Evolutionary conservation across 2,797 vertebrate genomes (phyloP).

Genomic region (Etheostoma perlongum): DNA sequence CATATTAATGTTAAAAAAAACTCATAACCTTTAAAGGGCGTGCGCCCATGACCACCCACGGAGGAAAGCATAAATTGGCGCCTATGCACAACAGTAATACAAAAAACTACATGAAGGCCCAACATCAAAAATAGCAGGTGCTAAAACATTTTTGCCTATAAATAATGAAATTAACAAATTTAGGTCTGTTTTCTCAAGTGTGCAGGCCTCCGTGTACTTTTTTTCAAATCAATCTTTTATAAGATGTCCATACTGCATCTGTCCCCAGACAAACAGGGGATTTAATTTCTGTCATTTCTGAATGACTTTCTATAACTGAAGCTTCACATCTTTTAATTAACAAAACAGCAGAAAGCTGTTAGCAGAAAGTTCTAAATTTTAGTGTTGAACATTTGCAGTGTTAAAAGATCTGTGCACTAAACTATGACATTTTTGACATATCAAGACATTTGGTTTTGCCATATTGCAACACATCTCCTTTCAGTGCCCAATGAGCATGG

Average conservation of each 20-base stretch:
- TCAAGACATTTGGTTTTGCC: background rate
- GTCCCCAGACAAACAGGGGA: background rate
- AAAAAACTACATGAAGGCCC: background rate
- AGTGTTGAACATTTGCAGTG: conserved; percentile 5
- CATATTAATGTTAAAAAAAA: no score
- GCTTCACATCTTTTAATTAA: background rate
- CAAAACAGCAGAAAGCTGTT: background rate
- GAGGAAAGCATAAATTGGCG: no score
- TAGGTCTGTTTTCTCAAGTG: background rate
- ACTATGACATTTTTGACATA: conserved; percentile 10
- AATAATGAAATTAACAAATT: conserved; percentile 19
- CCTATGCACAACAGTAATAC: background rate
- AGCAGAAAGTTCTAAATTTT: background rate
- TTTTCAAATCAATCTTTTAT: conserved; percentile 6
- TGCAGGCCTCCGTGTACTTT: background rate
- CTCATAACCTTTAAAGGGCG: no score
- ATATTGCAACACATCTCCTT: conserved; percentile 2
- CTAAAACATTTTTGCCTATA: conserved; percentile 8
- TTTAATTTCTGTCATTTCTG: background rate
- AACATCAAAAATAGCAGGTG: background rate
- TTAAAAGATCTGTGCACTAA: conserved; percentile 44
- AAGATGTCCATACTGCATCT: background rate
- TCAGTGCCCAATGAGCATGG: background rate
- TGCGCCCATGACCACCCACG: no score
- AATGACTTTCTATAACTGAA: background rate